Percentiles rank a stretch among this genome's conserved stretches.
phyloP scores from a whole-genome alignment of 1,140 invertebrate species.

The Holcopasites calliopsidis region DNA sequence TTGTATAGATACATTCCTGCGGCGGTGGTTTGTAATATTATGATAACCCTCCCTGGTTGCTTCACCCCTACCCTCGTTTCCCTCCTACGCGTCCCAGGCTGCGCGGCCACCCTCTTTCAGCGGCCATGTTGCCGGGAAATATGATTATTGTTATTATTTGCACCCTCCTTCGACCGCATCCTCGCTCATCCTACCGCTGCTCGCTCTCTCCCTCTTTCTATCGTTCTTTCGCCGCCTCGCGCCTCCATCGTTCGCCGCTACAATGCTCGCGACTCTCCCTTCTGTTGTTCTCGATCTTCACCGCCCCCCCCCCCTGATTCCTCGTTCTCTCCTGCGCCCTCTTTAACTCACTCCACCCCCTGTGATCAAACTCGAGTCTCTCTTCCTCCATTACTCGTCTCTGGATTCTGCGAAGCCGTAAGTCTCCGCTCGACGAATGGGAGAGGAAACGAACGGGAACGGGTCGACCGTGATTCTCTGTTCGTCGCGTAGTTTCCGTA shows the following conservation, averaged over 20 bases:
- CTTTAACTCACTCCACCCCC: slow-evolving; percentile 48
- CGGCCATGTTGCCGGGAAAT: slow-evolving; percentile 80
- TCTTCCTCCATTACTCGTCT: slow-evolving; percentile 34
- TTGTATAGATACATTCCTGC: slow-evolving; percentile 78
- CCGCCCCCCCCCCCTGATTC: slow-evolving; percentile 23
- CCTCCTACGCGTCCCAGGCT: slow-evolving; percentile 59
- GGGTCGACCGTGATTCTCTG: slow-evolving; percentile 66
- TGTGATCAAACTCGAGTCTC: slow-evolving; percentile 49
- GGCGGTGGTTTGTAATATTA: slow-evolving; percentile 80
- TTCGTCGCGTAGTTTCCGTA: slow-evolving; percentile 40
- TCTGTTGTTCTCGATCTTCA: background rate
- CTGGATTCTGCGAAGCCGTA: slow-evolving; percentile 6
- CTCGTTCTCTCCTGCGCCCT: background rate
- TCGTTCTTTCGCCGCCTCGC: slow-evolving; percentile 40
- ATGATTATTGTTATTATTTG: slow-evolving; percentile 81
- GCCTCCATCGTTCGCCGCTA: slow-evolving; percentile 30
- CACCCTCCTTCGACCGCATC: slow-evolving; percentile 73
- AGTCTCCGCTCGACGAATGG: slow-evolving; percentile 68
- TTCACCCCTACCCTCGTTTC: slow-evolving; percentile 59
- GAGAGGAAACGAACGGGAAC: slow-evolving; percentile 76
- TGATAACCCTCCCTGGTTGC: slow-evolving; percentile 76
- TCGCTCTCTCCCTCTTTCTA: slow-evolving; percentile 22
- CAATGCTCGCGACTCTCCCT: slow-evolving; percentile 21
- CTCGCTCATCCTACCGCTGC: slow-evolving; percentile 53
- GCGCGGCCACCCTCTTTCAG: slow-evolving; percentile 76